phyloP scores from a whole-genome alignment of 2,113 vertebrate genomes.

The Poeciliopsis turrubarensis region DNA sequence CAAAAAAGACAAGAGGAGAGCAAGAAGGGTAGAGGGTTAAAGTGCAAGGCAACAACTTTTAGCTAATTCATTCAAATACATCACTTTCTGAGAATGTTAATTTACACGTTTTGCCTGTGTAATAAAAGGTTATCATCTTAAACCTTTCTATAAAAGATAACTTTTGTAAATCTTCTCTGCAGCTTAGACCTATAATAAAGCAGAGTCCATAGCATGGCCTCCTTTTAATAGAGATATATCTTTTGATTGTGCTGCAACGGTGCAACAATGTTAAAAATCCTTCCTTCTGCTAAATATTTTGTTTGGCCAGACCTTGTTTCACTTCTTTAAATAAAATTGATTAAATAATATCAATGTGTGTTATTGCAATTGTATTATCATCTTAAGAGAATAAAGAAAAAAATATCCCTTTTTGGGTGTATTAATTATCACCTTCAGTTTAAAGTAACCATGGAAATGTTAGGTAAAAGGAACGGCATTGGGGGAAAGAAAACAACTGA shows the following conservation, averaged over 20 bases:
- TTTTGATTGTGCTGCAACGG: constrained; percentile 79
- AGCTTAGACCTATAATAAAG: constrained; percentile 66
- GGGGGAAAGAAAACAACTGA: constrained; percentile 48
- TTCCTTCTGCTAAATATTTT: constrained; percentile 58
- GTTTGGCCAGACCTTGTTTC: constrained; percentile 56
- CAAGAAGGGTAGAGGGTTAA: constrained; percentile 71
- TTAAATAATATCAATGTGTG: constrained; percentile 45
- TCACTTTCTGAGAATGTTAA: constrained; percentile 57
- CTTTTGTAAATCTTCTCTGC: constrained; percentile 46
- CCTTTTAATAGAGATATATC: constrained; percentile 51
- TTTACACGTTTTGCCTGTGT: constrained; percentile 57
- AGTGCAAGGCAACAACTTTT: constrained; percentile 78
- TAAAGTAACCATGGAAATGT: constrained; percentile 48
- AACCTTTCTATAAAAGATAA: constrained; percentile 73
- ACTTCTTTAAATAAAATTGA: constrained; percentile 46
- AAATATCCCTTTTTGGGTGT: constrained; percentile 16
- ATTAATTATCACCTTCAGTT: constrained; percentile 41
- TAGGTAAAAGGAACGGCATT: constrained; percentile 28
- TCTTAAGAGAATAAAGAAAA: constrained; percentile 31
- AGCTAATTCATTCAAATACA: constrained; percentile 66
- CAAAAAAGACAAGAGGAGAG: constrained; percentile 75
- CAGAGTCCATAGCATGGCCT: constrained; percentile 50
- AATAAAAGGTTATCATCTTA: constrained; percentile 67
- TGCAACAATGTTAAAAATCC: constrained; percentile 65
- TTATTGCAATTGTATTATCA: constrained; percentile 39